Evolutionary conservation across 30 jellyfish, hydroid and myxozoan species (phyloP), one percentile per base, ranked within the genome.

Genomic region (Aurelia aurita complex sp. Pacific): DNA sequence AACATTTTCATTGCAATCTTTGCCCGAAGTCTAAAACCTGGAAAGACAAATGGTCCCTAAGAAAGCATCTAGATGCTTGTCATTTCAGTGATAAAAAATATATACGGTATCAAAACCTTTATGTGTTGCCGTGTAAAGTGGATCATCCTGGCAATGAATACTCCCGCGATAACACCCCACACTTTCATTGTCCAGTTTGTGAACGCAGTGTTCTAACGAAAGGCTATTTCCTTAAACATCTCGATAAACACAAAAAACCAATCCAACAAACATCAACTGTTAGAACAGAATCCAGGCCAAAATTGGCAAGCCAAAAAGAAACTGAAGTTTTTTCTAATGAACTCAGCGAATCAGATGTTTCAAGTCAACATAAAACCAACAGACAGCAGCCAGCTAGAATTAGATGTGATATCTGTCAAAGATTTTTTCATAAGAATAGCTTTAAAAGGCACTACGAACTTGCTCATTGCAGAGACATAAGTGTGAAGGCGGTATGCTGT

Each of bases 171-270:
- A 52, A 57, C 17, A 53, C 33, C 12, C 33, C 32, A 19, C 85
- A 74, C 68, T 74, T 38, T 38, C 85, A 74, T 55, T 74, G 85
- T 70, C 35, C 85, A 18, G 35, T 23, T 3, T 74, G 85, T 60
- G 35, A 72, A 38, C 34, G 65, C 3, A 74, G 38, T 33, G 23
- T 35, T 42, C 55, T 9, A 34, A 18, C 23, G 55, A 69, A 69
- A 69, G 19, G 10, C 4, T 35, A 16, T 69, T 69, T 69, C 11
- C 23, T 17, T 8, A 35, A 35, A 10, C 79, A 69, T 69, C 38
- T 33, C 10, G 53, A 69, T 17, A 69, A 69, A 69, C 43, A 69
- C 79, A 69, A 69, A 16, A 9, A 35, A 19, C 55, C 46, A 61
- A 17, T 0, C 36, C 70, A 61, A n/a, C 32, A 61, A 61, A 61